Evolutionary conservation across 2,888 invertebrate genomes (phyloP).

Genomic region (Byasa hedistus): DNA sequence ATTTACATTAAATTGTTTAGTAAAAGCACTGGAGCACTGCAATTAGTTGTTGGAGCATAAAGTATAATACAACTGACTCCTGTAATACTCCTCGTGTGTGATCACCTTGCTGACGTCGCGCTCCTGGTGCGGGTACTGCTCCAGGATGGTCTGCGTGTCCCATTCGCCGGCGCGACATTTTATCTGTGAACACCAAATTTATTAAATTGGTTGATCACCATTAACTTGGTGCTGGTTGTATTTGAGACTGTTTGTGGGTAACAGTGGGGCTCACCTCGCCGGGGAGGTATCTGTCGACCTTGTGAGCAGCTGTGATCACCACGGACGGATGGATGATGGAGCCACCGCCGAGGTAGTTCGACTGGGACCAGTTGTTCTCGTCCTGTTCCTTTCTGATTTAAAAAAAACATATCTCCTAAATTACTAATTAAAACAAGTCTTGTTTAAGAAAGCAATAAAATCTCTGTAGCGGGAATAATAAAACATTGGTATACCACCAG

Average conservation of each 20-base stretch:
- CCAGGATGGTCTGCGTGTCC: constrained; percentile 82
- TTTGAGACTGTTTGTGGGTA: no score
- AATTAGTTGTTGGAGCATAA: background rate
- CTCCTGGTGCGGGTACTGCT: constrained; percentile 83
- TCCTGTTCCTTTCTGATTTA: background rate
- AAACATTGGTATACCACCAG: no score
- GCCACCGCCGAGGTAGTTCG: constrained; percentile 34
- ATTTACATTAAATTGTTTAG: no score
- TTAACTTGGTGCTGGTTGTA: no score
- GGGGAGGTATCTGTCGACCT: constrained; percentile 21
- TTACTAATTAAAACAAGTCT: no score
- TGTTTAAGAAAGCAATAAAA: no score
- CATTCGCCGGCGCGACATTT: constrained; percentile 83
- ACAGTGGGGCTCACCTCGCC: constrained; percentile 14
- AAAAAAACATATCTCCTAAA: background rate
- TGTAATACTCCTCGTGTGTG: constrained; percentile 75
- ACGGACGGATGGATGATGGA: constrained; percentile 35
- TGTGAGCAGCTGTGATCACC: constrained; percentile 37
- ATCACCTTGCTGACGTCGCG: constrained; percentile 76
- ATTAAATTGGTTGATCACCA: no score
- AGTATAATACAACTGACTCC: constrained; percentile 25
- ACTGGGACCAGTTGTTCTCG: background rate
- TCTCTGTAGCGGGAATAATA: no score
- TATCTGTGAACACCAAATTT: constrained; percentile 15
- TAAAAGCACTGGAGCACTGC: no score